These are phyloP conservation scores for Poecile atricapillus DNA, from an alignment of 2,113 vertebrate genomes.

Conservation along the genomic window DNA sequence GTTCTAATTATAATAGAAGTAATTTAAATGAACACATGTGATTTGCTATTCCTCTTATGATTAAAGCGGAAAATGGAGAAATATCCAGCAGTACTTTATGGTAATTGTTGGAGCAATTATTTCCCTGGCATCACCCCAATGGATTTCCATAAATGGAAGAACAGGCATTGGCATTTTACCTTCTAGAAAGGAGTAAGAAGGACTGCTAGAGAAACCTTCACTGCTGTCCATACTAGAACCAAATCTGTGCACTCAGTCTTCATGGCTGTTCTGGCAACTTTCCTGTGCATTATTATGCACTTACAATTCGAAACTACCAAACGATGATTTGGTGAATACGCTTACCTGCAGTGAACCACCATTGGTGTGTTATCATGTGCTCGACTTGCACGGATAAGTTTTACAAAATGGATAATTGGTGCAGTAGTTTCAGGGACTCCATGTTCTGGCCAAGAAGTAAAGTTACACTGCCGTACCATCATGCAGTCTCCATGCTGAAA, in stretches of 20 bases:
- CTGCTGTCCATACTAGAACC: neutral
- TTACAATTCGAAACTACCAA: neutral
- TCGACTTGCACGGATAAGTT: slow-evolving; percentile 86
- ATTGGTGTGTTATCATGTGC: slow-evolving; percentile 88
- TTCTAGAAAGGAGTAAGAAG: neutral
- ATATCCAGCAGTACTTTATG: neutral
- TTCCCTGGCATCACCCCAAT: neutral
- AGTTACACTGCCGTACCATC: slow-evolving; percentile 92
- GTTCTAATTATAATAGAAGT: neutral
- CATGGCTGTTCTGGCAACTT: neutral
- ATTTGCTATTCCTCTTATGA: neutral
- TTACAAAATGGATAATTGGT: slow-evolving; percentile 92
- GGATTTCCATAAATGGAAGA: neutral
- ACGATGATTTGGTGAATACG: neutral
- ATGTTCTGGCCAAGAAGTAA: slow-evolving; percentile 95
- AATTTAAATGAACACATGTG: neutral
- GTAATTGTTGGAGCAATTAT: neutral
- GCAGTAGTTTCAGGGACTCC: slow-evolving; percentile 91
- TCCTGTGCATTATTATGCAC: neutral
- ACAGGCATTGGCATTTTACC: neutral
- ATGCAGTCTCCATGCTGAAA: slow-evolving; percentile 91
- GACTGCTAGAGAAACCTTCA: neutral
- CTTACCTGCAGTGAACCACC: slow-evolving; percentile 94
- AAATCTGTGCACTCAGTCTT: neutral
- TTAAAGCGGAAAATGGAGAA: neutral